Conservation (phyloP, 2,113 vertebrate genomes). For the Crotalus helleri region DNA sequence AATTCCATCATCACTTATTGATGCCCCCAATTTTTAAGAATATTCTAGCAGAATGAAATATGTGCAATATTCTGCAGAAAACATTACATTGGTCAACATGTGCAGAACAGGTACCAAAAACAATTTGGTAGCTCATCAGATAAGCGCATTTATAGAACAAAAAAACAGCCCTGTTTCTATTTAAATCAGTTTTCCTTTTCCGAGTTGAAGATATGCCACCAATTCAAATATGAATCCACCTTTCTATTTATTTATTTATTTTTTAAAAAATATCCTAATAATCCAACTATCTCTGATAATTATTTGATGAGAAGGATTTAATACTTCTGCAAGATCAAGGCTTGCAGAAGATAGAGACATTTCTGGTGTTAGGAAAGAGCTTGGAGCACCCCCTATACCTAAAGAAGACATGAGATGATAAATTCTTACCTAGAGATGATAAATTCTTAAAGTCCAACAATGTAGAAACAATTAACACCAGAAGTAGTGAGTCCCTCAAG, state of each 20-base stretch:
- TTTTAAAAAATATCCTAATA: neutral
- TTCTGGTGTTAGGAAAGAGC: neutral
- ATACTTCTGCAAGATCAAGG: neutral
- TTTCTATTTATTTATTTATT: neutral
- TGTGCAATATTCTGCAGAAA: neutral
- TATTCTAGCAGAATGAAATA: neutral
- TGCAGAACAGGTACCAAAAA: neutral
- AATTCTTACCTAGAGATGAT: neutral
- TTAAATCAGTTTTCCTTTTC: neutral
- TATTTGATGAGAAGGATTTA: neutral
- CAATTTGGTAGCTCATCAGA: neutral
- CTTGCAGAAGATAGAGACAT: neutral
- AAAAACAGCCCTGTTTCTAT: neutral
- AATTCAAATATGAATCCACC: neutral
- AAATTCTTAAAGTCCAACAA: neutral
- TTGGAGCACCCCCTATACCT: neutral
- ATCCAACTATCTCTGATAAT: neutral
- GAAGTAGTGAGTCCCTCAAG: neutral
- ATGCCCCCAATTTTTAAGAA: neutral
- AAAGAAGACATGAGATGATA: neutral
- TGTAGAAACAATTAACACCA: neutral
- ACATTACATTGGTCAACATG: neutral
- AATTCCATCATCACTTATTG: neutral
- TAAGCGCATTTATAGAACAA: neutral
- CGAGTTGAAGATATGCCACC: neutral